Evolutionary conservation across 2,888 invertebrate genomes (phyloP).

Genomic region (Ichneumon xanthorius): DNA sequence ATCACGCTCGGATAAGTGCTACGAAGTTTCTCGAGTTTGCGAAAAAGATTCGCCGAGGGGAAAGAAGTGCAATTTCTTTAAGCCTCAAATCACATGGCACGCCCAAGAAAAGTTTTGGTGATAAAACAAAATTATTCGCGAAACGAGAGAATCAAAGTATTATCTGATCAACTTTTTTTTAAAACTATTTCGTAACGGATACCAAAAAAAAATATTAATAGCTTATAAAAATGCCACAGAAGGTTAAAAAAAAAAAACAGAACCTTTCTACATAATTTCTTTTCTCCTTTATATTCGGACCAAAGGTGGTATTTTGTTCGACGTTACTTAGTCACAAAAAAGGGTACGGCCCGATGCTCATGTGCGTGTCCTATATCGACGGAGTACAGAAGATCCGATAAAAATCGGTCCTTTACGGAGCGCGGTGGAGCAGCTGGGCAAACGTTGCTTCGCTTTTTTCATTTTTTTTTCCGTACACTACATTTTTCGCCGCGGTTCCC

Average conservation of each 20-base stretch:
- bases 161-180: background rate
- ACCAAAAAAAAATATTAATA: no score
- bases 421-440: constrained; percentile 61
- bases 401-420: constrained; percentile 25
- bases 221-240: background rate
- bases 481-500: constrained; percentile 38
- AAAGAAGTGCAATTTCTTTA: background rate
- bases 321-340: background rate
- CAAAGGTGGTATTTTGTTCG: background rate
- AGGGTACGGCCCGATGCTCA: background rate
- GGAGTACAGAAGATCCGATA: background rate
- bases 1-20: background rate
- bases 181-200: no score
- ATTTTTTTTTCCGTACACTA: constrained; percentile 29
- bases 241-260: background rate
- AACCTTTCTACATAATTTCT: background rate
- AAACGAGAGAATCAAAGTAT: background rate
- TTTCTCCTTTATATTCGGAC: background rate
- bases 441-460: constrained; percentile 63
- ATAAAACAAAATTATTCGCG: background rate
- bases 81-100: background rate
- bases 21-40: background rate
- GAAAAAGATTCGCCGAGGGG: background rate
- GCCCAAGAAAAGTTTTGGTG: background rate
- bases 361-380: background rate